Evolutionary conservation across 2,797 vertebrate genomes (phyloP).

Genomic region (Sebastes alutus): DNA sequence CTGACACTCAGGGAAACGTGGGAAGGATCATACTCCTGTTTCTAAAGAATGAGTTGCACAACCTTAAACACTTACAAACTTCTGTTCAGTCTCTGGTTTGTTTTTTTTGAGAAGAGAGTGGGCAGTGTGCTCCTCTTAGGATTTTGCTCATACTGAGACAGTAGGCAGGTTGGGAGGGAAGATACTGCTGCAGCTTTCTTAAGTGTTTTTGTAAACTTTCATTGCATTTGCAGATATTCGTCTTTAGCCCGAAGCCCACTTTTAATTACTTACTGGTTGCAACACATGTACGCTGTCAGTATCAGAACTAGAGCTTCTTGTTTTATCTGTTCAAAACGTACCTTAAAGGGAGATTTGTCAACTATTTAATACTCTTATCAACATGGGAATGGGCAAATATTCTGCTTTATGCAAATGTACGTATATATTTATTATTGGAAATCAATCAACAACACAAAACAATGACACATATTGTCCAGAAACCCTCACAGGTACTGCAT

Average conservation of each 20-base stretch:
- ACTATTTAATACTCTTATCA: too few relatives aligned
- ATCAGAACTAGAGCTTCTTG: background rate
- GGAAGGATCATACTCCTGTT: slow-evolving; percentile 13
- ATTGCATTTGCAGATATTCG: background rate
- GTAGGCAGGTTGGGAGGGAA: slow-evolving; percentile 5
- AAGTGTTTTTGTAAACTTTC: background rate
- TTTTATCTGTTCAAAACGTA: too few relatives aligned
- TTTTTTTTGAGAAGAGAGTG: slow-evolving; percentile 21
- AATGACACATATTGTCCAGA: too few relatives aligned
- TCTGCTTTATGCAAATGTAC: too few relatives aligned
- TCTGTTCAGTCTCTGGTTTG: background rate
- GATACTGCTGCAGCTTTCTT: background rate
- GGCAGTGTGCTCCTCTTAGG: slow-evolving; percentile 35
- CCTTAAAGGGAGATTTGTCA: too few relatives aligned
- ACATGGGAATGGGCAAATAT: too few relatives aligned
- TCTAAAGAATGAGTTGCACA: slow-evolving; percentile 17
- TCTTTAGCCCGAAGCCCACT: background rate
- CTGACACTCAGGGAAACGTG: slow-evolving; percentile 29
- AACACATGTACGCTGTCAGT: background rate
- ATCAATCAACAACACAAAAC: too few relatives aligned
- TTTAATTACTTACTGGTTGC: slow-evolving; percentile 8
- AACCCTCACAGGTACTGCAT: too few relatives aligned
- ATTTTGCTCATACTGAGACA: slow-evolving; percentile 6
- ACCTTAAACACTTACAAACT: slow-evolving; percentile 28
- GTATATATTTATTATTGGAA: too few relatives aligned